Conservation (phyloP, 2,888 invertebrate genomes). For the Periphyllus acericola region DNA sequence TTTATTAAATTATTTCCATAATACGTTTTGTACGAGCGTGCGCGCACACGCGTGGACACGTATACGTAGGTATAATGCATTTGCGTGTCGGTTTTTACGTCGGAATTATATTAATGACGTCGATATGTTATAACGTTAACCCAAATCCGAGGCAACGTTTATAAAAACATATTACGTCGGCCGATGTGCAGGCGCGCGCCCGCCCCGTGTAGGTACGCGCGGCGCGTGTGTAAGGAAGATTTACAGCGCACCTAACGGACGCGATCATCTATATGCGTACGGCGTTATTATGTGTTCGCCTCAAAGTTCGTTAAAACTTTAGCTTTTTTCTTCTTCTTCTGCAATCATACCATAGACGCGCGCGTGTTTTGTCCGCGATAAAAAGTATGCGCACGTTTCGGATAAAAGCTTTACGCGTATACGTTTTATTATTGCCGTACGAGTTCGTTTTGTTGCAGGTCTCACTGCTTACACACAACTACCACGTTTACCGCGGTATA, state of each 20-base stretch:
- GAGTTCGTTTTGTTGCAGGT: too few relatives aligned
- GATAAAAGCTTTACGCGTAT: too few relatives aligned
- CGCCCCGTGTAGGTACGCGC: too few relatives aligned
- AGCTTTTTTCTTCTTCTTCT: too few relatives aligned
- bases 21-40: not conserved
- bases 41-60: not conserved
- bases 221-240: conserved; percentile 9
- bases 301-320: not conserved
- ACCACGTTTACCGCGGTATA: too few relatives aligned
- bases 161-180: conserved; percentile 14
- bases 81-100: conserved; percentile 4
- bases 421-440: too few relatives aligned
- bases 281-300: not conserved
- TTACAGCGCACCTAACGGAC: not conserved
- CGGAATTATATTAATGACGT: conserved; percentile 37
- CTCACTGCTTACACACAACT: too few relatives aligned
- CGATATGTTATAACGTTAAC: conserved; percentile 25
- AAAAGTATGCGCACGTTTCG: too few relatives aligned
- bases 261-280: too few relatives aligned
- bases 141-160: conserved; percentile 25
- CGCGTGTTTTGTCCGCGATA: not conserved
- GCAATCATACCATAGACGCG: too few relatives aligned
- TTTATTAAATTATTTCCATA: conserved; percentile 42
- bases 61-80: not conserved
- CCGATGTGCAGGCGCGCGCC: not conserved